phyloP scores from a whole-genome alignment of 2,888 invertebrate species.

The Conomelus anceps region DNA sequence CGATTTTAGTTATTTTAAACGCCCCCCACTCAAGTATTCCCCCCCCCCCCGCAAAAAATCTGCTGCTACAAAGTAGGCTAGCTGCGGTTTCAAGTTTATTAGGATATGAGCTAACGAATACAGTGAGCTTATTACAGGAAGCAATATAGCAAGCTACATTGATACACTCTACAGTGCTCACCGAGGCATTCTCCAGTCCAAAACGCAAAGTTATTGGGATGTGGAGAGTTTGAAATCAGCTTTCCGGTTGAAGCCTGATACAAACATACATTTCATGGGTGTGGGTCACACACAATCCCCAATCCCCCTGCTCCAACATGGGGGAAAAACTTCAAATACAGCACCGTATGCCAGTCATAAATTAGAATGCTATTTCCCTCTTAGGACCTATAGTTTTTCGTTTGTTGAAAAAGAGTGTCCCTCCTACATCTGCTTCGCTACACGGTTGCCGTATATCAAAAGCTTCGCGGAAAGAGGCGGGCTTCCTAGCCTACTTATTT shows the following conservation, averaged over 20 bases:
- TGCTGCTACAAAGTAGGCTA: no score
- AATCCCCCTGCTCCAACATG: background rate
- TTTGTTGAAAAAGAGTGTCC: background rate
- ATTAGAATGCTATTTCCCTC: background rate
- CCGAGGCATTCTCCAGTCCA: no score
- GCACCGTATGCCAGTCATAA: background rate
- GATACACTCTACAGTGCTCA: background rate
- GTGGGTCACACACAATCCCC: background rate
- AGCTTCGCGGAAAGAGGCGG: background rate
- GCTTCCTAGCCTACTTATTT: background rate
- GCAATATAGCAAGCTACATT: background rate
- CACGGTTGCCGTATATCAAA: background rate
- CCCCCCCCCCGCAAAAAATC: no score
- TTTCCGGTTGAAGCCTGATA: background rate
- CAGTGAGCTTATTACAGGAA: background rate
- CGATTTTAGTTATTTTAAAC: no score
- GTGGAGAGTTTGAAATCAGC: background rate
- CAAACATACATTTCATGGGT: background rate
- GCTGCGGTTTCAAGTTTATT: background rate
- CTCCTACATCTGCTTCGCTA: background rate
- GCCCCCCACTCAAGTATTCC: no score
- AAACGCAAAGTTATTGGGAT: background rate
- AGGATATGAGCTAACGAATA: background rate
- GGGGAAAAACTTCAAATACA: background rate
- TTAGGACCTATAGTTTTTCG: background rate